phyloP scores from a whole-genome alignment of 2,113 vertebrate genomes.

The Tetrao urogallus region DNA sequence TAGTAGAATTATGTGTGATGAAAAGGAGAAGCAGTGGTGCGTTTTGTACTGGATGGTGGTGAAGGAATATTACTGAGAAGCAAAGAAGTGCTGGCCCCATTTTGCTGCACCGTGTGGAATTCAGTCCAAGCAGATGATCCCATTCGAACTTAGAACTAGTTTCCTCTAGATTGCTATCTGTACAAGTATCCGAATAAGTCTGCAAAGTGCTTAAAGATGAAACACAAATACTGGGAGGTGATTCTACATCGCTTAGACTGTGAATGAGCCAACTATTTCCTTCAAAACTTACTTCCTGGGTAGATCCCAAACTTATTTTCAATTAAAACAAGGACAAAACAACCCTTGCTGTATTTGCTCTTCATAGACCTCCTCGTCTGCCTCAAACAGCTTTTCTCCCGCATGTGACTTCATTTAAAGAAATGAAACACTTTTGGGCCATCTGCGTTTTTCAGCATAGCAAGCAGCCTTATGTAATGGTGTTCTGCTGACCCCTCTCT shows the following conservation, averaged over 20 bases:
- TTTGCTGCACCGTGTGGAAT: constrained; percentile 12
- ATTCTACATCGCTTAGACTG: constrained; percentile 7
- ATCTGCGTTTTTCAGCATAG: constrained; percentile 62
- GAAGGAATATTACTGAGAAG: neutral
- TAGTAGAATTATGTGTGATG: neutral
- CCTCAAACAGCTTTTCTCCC: neutral
- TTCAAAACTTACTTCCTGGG: constrained; percentile 41
- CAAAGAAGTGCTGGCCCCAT: neutral
- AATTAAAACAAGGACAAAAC: neutral
- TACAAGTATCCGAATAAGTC: neutral
- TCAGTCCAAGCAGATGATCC: neutral
- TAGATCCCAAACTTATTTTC: constrained; percentile 27
- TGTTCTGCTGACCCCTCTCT: constrained; percentile 57
- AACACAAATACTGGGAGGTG: constrained; percentile 27
- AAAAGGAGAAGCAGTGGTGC: neutral
- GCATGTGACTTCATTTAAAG: constrained; percentile 41
- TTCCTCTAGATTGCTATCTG: neutral
- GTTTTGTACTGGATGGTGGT: neutral
- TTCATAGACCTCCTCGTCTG: constrained; percentile 26
- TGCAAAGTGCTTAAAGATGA: neutral
- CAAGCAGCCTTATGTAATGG: constrained; percentile 61
- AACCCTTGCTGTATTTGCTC: neutral
- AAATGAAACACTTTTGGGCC: constrained; percentile 54
- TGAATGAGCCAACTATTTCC: constrained; percentile 15
- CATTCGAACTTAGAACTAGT: constrained; percentile 14